phyloP scores from a whole-genome alignment of 2,797 vertebrate genomes.

The Helarctos malayanus region DNA sequence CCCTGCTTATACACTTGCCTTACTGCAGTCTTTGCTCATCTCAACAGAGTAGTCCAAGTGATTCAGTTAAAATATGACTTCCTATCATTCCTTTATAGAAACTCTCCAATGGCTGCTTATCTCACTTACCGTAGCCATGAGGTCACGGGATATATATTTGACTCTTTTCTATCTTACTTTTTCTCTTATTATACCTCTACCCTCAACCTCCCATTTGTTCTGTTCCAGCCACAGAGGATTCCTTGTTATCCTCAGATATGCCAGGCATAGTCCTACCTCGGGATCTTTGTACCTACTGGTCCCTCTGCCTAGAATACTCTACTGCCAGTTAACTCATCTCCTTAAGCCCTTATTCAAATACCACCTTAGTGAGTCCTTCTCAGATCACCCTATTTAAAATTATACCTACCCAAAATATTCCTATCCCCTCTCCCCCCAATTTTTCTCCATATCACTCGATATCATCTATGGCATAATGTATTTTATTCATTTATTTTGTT shows the following conservation, averaged over 20 bases:
- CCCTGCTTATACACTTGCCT: background rate
- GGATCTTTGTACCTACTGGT: background rate
- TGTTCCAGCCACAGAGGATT: background rate
- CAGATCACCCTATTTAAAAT: background rate
- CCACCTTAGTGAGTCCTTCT: background rate
- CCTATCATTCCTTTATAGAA: slow-evolving; percentile 8
- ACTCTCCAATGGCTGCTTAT: background rate
- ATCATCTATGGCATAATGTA: background rate
- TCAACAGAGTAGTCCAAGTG: background rate
- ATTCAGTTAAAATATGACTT: slow-evolving; percentile 18
- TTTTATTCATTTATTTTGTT: slow-evolving; percentile 1
- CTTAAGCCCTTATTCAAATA: background rate
- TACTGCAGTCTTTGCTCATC: background rate
- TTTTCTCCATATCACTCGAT: background rate
- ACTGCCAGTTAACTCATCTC: background rate
- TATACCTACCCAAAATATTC: background rate
- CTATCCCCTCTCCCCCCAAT: background rate
- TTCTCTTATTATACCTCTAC: background rate
- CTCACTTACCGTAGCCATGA: background rate
- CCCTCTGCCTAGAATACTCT: background rate
- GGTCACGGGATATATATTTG: background rate
- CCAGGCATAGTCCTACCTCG: slow-evolving; percentile 18
- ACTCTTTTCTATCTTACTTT: background rate
- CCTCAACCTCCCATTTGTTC: background rate
- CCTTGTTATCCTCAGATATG: slow-evolving; percentile 10